These are phyloP conservation scores for Leucophenga maculata DNA, from an alignment of 2,888 invertebrate genomes.

Conservation along the genomic window DNA sequence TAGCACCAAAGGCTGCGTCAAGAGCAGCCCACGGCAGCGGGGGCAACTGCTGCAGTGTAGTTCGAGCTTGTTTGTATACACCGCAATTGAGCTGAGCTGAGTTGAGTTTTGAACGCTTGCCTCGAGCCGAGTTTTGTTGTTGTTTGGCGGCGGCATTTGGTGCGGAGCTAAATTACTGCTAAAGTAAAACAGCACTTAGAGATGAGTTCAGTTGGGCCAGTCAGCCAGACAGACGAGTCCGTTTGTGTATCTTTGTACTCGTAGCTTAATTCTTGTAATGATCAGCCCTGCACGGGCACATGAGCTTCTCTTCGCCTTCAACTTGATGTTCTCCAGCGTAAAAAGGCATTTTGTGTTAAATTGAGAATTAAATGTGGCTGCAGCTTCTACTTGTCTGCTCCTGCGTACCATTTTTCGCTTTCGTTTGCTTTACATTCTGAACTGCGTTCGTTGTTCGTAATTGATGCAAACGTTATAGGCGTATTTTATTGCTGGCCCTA, in stretches of 20 bases:
- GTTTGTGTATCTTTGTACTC: not conserved
- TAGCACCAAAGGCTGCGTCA: slow-evolving; percentile 51
- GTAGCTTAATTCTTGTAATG: not conserved
- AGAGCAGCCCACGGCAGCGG: slow-evolving; percentile 32
- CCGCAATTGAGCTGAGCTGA: not conserved
- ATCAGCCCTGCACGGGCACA: slow-evolving; percentile 5
- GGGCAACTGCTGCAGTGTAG: slow-evolving; percentile 30
- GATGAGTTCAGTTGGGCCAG: slow-evolving; percentile 54
- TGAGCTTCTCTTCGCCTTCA: not conserved
- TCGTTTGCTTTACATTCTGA: too few relatives aligned
- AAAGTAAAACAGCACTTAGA: slow-evolving; percentile 63
- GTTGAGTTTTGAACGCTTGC: slow-evolving; percentile 1
- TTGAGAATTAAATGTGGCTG: too few relatives aligned
- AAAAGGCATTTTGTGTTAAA: too few relatives aligned
- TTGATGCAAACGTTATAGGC: too few relatives aligned
- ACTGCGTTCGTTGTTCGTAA: too few relatives aligned
- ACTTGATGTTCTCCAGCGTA: too few relatives aligned
- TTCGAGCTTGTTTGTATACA: slow-evolving; percentile 7
- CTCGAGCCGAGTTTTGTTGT: not conserved
- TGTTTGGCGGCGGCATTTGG: slow-evolving; percentile 28
- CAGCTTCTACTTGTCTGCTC: too few relatives aligned
- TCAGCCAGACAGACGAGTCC: slow-evolving; percentile 33
- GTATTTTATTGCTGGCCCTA: too few relatives aligned
- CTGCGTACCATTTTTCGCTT: too few relatives aligned
- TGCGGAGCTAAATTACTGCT: slow-evolving; percentile 62